Evolutionary conservation across 2,113 vertebrate genomes (phyloP).

Genomic region (Centropus unirufus): DNA sequence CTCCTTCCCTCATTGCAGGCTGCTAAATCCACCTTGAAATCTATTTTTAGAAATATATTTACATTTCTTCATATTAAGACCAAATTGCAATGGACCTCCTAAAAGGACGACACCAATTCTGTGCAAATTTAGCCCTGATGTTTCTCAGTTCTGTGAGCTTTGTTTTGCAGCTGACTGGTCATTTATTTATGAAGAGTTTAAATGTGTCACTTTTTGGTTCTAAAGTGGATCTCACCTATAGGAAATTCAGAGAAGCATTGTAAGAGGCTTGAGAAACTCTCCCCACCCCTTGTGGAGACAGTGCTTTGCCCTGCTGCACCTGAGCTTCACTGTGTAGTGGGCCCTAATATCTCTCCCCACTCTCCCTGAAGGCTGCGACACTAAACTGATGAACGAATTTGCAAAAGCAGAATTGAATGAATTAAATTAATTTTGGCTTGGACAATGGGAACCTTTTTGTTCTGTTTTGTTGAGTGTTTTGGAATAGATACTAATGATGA

Average conservation of each 20-base stretch:
- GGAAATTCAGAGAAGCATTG: neutral
- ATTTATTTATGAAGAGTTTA: neutral
- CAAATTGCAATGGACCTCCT: neutral
- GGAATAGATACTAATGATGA: neutral
- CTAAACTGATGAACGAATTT: neutral
- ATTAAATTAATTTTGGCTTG: neutral
- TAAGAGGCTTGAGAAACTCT: neutral
- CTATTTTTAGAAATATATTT: too few species aligned
- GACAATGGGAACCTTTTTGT: neutral
- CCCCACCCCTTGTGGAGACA: neutral
- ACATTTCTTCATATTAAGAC: neutral
- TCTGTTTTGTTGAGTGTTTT: neutral
- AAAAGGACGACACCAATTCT: neutral
- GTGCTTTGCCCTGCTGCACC: neutral
- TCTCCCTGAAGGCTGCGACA: neutral
- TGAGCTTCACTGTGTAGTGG: too few species aligned
- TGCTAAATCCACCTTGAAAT: neutral
- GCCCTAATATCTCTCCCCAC: rapidly evolving
- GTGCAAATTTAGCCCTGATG: neutral
- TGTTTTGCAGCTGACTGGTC: neutral
- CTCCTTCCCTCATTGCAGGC: neutral
- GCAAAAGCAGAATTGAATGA: neutral
- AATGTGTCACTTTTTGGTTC: neutral
- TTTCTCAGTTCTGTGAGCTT: neutral
- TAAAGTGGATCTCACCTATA: neutral